phyloP scores from a whole-genome alignment of 2,113 vertebrate species.

The Catharus minimus region DNA sequence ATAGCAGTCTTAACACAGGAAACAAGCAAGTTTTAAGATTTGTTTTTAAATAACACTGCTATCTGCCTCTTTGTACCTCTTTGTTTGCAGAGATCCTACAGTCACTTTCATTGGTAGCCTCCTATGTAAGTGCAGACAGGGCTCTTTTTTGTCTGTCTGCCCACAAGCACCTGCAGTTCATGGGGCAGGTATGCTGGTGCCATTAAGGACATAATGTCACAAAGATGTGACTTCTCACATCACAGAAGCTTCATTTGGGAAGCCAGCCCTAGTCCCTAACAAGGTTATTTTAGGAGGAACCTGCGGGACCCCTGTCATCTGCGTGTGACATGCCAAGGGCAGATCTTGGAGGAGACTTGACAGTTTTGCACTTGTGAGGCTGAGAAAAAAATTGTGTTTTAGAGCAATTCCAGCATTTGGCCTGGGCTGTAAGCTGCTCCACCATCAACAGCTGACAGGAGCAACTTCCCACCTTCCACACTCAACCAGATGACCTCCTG shows the following conservation, averaged over 20 bases:
- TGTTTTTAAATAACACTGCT: background rate
- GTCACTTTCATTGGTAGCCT: background rate
- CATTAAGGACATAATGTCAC: background rate
- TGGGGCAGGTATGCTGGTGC: rapidly evolving
- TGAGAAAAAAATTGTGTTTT: background rate
- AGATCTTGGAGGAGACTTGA: background rate
- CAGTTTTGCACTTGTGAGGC: background rate
- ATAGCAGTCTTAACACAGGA: background rate
- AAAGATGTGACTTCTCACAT: background rate
- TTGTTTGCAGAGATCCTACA: background rate
- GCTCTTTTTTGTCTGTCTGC: background rate
- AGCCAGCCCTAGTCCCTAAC: background rate
- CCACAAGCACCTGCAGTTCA: background rate
- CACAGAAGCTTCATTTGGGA: background rate
- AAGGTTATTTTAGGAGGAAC: background rate
- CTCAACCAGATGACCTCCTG: background rate
- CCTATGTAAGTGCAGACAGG: rapidly evolving
- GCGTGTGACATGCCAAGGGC: rapidly evolving
- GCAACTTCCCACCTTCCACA: background rate
- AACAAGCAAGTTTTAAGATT: background rate
- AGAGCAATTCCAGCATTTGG: background rate
- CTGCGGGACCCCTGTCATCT: background rate
- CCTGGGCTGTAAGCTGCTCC: background rate
- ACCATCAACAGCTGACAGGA: background rate
- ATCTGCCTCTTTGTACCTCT: background rate